Evolutionary conservation across 2,888 invertebrate genomes (phyloP), one percentile per base, ranked within the genome.

Genomic region (Cartodere bifasciata): DNA sequence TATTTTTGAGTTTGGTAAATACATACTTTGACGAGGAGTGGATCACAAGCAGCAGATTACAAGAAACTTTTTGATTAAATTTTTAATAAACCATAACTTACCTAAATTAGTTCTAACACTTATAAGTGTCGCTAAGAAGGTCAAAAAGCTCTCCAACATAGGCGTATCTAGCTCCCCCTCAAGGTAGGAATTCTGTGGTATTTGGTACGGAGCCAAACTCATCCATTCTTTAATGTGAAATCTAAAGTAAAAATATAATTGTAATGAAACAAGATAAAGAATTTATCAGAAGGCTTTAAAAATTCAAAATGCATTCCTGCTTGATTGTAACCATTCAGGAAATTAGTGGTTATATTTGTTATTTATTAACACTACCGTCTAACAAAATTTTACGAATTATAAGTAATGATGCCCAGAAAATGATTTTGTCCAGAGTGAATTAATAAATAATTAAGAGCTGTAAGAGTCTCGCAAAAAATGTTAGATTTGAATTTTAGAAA

Each of bases 131-230:
- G 88, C 85, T 23, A 95, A 70, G 63, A 91, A 91, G 34, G 85
- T 86, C 31, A 95, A 70, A 37, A 87, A 82, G 25, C 90, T 88
- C 55, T 95, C 94, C 41, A 95, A 67, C 91, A 95, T 91, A 2
- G 73, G 70, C 41, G 84, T 75, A 52, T 90, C 84, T 48, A 88
- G 82, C 48, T 91, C 88, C 13, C 77, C 73, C 36, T 84, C 82
- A 27, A 73, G 60, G 32, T 63, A 61, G 1, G 52, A 45, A 45
- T 65, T 66, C 48, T 75, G 76, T 7, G 72, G 69, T 13, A 74
- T 67, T 28, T 72, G 67, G 49, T 75, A 69, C 23, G 77, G 73
- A 34, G 77, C 68, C 59, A 84, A 67, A 52, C 83, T 84, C 58
- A 86, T 66, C 83, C 87, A 87, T 53, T 87, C 84, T 35, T 76